Evolutionary conservation across 2,888 invertebrate species (phyloP), one percentile per base, ranked within the genome.

Genomic region (Rhingia campestris): DNA sequence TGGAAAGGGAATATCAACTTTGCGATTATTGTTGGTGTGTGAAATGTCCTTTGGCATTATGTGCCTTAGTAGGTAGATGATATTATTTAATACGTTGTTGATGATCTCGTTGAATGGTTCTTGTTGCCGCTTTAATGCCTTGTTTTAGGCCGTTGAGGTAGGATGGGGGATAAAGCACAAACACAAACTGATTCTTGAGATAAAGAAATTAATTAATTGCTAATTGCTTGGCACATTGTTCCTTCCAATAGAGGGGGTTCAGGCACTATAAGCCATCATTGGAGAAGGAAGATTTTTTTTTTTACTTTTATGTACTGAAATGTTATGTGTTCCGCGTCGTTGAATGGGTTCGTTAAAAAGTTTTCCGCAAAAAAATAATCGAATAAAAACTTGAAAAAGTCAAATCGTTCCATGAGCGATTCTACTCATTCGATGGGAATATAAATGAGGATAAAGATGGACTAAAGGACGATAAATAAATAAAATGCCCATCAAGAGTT

Each of bases 11-110:
- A 61, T 47, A 56, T 76, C 54, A 76, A 63, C 69, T 69, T 67
- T 76, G 76, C 49, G 76, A 76, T 76, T 76, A 76, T 76, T 76
- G 69, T 76, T 54, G 61, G 69, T 69, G 76, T 76, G 76, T 69
- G 64, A 76, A 76, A 69, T 69, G 69, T 76, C 76, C 76, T 76
- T 69, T 69, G 76, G 76, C 76, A 69, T 76, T 69, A 73, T 63
- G 45, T 73, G 61, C 51, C 61, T 63, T 63, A 69, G 76, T 56
- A 69, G 39, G 69, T 66, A 51, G 54, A 76, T 69, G 69, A 69
- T 76, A 76, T 76, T 76, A 76, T 76, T 76, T 69, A 76, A 76
- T 76, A 69, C 61, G 76, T 76, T 69, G 61, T 69, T 69, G 69
- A 76, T 76, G 63, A 69, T 63, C 69, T 49, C 76, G 69, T 69